Base-by-base conservation (phyloP, 2,888 invertebrate genomes). In the Dorcus hopei region DNA sequence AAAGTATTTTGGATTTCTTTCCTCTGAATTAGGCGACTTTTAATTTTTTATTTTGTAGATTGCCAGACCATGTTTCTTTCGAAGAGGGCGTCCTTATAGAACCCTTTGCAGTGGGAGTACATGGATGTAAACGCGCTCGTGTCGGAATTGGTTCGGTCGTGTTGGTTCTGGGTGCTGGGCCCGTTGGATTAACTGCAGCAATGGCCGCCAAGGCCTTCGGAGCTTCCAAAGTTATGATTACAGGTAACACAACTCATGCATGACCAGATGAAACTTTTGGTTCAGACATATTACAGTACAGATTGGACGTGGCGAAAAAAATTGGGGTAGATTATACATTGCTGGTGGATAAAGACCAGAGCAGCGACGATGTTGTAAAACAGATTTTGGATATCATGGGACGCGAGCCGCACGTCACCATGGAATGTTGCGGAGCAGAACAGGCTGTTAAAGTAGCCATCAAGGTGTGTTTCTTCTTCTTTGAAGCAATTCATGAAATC, bases 11-110 rank as follows among this genome's bases (percentile, higher is more conserved):
- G 5, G 5, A 1, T 33, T 33, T 0, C 3, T 33, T 33, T 33
- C 26, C 6, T 7, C n/a, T 11, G 41, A 23, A 9, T 5, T 23
- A 16, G 14, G 1, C 19, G 11, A 43, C 2, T 7, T 14, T 14
- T 4, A 33, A 45, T 41, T 38, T 50, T 45, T 49, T 58, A 38
- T 53, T 65, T 45, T 65, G 45, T 70, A 95, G 94, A 75, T 79
- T 98, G 33, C 97, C 97, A 0, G 90, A 93, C 69, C 86, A 95
- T 78, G 90, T 98, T 47, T 84, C 85, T 0, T 86, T 94, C 80
- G 97, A 97, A 73, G 97, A 98, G 77, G 97, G 95, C 1, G 97
- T 97, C 0, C 75, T 98, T 0, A 78, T 97, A 65, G 97, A 98
- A 77, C 98, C 98, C 0, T 79, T 98, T 9, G 87, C 95, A 0